A percentile compares a stretch with the other conserved stretches of the same genome.
Evolutionary conservation across 2,113 vertebrate genomes (phyloP).

Genomic region (Pandion haliaetus): DNA sequence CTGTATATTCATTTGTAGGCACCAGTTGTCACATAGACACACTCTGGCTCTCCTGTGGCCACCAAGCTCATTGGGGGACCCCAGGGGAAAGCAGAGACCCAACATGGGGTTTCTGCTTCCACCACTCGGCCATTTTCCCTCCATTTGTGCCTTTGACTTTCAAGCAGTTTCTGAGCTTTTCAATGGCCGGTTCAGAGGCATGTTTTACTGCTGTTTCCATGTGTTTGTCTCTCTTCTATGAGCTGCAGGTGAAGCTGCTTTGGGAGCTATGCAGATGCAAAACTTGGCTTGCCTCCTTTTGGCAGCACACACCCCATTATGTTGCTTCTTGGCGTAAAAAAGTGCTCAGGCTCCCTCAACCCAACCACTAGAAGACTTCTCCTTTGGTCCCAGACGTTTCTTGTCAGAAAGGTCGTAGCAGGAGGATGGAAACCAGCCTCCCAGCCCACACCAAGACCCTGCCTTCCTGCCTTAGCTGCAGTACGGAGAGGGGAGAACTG

Average conservation of each 20-base stretch:
- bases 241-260: neutral
- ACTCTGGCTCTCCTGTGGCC: neutral
- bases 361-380: neutral
- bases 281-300: neutral
- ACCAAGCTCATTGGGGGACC: neutral
- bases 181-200: neutral
- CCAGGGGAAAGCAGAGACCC: neutral
- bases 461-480: neutral
- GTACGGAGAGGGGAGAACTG: neutral
- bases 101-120: neutral
- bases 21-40: neutral
- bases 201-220: neutral
- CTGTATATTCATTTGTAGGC: neutral
- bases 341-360: neutral
- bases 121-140: neutral
- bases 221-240: neutral
- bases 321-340: neutral
- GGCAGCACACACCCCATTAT: neutral
- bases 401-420: neutral
- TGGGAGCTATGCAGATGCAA: neutral
- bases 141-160: neutral
- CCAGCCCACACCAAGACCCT: rapidly evolving
- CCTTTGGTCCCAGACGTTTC: neutral
- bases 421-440: neutral
- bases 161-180: neutral